Percentiles rank a stretch among this genome's conserved stretches.
These are phyloP conservation scores for Stratiomys singularior DNA, from an alignment of 2,888 invertebrate genomes.

Conservation along the genomic window DNA sequence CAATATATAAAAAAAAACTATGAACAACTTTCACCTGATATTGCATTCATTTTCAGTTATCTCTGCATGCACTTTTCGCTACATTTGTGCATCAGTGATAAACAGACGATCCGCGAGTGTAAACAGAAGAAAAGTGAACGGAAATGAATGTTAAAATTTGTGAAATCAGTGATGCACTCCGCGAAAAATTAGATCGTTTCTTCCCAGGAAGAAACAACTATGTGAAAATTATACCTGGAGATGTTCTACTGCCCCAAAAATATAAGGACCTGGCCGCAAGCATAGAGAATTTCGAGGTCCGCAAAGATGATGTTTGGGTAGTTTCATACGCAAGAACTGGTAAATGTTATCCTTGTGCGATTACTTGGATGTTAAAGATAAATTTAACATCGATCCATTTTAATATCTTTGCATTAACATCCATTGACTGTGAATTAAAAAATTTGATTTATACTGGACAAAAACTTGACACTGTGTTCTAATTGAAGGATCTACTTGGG, in stretches of 20 bases:
- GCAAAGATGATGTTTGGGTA: conserved; percentile 84
- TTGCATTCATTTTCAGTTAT: background rate
- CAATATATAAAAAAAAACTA: background rate
- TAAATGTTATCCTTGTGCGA: conserved; percentile 60
- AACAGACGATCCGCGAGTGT: background rate
- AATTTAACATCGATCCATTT: too few species aligned
- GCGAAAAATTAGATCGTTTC: conserved; percentile 72
- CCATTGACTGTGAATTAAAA: too few species aligned
- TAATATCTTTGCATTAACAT: too few species aligned
- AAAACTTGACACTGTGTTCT: too few species aligned
- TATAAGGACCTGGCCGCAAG: conserved; percentile 75
- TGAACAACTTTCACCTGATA: conserved; percentile 19
- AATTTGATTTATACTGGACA: too few species aligned
- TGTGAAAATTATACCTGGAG: conserved; percentile 78
- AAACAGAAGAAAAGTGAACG: background rate
- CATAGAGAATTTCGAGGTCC: conserved; percentile 77
- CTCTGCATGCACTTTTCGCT: background rate
- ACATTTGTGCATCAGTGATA: background rate
- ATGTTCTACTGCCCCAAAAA: conserved; percentile 75
- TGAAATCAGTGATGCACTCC: conserved; percentile 69
- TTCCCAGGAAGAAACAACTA: conserved; percentile 77
- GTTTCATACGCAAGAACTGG: conserved; percentile 91
- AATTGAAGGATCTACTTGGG: conserved; percentile 86
- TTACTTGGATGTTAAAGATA: too few species aligned
- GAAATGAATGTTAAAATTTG: background rate